Evolutionary conservation across 2,888 invertebrate species (phyloP).

Genomic region (Drosophila multiciliata): DNA sequence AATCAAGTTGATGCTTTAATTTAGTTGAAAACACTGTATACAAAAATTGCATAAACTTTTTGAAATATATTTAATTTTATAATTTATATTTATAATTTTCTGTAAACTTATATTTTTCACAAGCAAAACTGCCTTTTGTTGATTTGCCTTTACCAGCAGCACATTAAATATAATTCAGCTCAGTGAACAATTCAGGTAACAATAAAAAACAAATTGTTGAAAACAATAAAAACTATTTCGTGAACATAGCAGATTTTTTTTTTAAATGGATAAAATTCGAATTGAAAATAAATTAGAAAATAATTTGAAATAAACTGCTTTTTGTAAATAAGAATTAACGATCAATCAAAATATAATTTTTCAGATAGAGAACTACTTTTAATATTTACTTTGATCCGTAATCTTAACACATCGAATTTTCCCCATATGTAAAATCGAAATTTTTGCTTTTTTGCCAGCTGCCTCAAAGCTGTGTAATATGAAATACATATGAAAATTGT

Average conservation of each 20-base stretch:
- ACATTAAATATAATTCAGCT: not conserved
- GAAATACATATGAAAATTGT: slow-evolving; percentile 35
- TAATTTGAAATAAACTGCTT: not conserved
- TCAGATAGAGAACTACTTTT: not conserved
- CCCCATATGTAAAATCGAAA: not conserved
- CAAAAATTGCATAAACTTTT: not conserved
- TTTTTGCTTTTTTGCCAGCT: slow-evolving; percentile 22
- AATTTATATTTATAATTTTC: not conserved
- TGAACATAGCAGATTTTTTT: not conserved
- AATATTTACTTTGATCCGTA: not conserved
- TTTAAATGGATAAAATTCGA: not conserved
- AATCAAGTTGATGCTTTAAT: not conserved
- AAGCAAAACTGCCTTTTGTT: not conserved
- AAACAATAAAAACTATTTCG: not conserved
- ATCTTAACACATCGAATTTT: not conserved
- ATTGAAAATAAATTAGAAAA: not conserved
- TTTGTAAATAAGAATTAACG: not conserved
- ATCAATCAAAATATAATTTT: not conserved
- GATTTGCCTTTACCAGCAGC: too few relatives aligned
- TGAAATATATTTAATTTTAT: not conserved
- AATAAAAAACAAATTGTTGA: not conserved
- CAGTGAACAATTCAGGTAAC: not conserved
- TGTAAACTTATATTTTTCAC: not conserved
- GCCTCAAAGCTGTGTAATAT: slow-evolving; percentile 17
- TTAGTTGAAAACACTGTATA: not conserved